These are phyloP conservation scores for Albula glossodonta DNA, from an alignment of 2,113 vertebrate species.

Conservation along the genomic window DNA sequence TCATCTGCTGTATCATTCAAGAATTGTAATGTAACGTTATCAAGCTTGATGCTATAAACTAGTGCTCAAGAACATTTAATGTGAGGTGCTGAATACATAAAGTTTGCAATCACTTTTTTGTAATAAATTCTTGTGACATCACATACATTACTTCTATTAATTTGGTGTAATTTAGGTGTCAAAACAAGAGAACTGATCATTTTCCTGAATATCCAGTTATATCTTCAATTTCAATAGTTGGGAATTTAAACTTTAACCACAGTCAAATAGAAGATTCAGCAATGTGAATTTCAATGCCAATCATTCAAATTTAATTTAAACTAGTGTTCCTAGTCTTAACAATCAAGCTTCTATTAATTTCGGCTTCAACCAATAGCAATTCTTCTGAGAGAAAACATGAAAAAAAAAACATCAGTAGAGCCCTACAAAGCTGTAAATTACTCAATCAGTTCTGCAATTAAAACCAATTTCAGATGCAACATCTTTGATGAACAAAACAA, in stretches of 20 bases:
- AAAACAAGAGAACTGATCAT: too few relatives aligned
- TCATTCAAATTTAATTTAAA: neutral
- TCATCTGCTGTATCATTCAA: too few relatives aligned
- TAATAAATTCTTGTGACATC: too few relatives aligned
- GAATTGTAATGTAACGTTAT: too few relatives aligned
- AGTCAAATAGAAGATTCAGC: neutral
- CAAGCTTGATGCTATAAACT: too few relatives aligned
- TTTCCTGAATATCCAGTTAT: neutral
- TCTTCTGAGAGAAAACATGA: neutral
- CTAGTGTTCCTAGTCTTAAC: neutral
- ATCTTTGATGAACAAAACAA: constrained; percentile 2
- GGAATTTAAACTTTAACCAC: neutral
- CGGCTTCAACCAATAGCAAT: neutral
- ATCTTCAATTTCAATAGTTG: neutral
- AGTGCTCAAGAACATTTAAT: too few relatives aligned
- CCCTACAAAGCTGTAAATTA: neutral
- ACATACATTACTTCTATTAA: neutral
- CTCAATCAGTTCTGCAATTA: neutral
- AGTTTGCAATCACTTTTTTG: too few relatives aligned
- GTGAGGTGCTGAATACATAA: too few relatives aligned
- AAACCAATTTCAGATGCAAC: neutral
- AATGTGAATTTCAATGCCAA: neutral
- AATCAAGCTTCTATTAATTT: neutral
- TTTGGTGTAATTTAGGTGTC: neutral
- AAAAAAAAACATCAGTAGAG: neutral